Evolutionary conservation across 2,113 vertebrate genomes (phyloP).

Genomic region (Pseudolaguvia tuberculata): DNA sequence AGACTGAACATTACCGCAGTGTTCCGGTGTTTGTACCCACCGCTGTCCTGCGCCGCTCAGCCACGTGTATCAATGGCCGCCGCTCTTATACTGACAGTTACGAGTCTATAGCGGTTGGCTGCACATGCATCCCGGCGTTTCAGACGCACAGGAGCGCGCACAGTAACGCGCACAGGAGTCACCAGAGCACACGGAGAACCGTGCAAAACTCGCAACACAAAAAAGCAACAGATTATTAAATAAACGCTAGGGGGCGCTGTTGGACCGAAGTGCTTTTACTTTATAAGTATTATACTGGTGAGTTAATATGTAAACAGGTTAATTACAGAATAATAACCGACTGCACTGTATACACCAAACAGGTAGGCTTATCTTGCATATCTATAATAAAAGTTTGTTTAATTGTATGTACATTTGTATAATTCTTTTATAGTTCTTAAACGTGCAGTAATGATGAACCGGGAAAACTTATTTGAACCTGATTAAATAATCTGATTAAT

Average conservation of each 20-base stretch:
- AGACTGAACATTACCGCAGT: conserved; percentile 79
- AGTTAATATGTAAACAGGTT: background rate
- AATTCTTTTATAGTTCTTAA: background rate
- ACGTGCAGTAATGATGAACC: too few relatives aligned
- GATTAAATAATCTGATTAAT: too few relatives aligned
- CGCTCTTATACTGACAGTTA: conserved; percentile 83
- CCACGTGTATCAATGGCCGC: conserved; percentile 76
- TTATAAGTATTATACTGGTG: background rate
- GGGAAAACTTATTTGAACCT: too few relatives aligned
- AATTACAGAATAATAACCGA: too few relatives aligned
- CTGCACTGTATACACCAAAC: background rate
- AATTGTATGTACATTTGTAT: too few relatives aligned
- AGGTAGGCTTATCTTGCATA: background rate
- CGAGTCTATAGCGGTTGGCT: conserved; percentile 84
- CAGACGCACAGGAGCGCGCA: conserved; percentile 56
- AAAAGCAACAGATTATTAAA: background rate
- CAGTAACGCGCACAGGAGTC: conserved; percentile 51
- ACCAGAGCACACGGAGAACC: conserved; percentile 70
- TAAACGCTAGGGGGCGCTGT: background rate
- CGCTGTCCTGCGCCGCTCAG: conserved; percentile 76
- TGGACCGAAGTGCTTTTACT: too few relatives aligned
- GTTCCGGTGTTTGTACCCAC: conserved; percentile 80
- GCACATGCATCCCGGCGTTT: conserved; percentile 80
- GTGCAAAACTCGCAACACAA: conserved; percentile 54
- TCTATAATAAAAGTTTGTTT: background rate